These are phyloP conservation scores for Drosophila borborema DNA, from an alignment of 2,888 invertebrate species.

Conservation along the genomic window DNA sequence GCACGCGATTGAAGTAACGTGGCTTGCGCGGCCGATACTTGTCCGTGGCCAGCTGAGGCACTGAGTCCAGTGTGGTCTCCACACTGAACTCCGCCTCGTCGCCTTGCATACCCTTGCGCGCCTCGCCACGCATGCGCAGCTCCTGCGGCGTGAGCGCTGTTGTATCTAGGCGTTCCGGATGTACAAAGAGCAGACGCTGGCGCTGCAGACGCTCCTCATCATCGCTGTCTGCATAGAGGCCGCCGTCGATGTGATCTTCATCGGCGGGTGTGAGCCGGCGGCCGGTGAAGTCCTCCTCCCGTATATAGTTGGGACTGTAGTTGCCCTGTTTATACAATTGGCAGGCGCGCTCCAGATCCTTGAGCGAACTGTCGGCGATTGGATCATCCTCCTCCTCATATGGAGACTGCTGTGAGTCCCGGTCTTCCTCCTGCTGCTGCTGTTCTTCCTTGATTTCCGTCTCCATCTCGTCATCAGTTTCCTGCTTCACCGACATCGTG, in stretches of 20 bases:
- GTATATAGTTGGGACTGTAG: constrained; percentile 92
- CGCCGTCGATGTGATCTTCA: constrained; percentile 62
- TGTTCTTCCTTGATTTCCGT: constrained; percentile 46
- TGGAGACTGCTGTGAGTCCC: not conserved
- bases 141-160: constrained; percentile 84
- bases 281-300: constrained; percentile 65
- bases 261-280: constrained; percentile 41
- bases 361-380: constrained; percentile 41
- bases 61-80: constrained; percentile 93
- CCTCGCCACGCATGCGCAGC: constrained; percentile 91
- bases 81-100: constrained; percentile 97
- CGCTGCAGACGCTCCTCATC: constrained; percentile 59
- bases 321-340: constrained; percentile 91
- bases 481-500: constrained; percentile 12
- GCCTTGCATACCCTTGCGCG: constrained; percentile 92
- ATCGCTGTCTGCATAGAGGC: constrained; percentile 60
- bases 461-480: constrained; percentile 1
- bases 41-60: constrained; percentile 95
- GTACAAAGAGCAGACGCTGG: constrained; percentile 53
- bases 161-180: constrained; percentile 78
- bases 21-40: constrained; percentile 99
- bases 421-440: not conserved
- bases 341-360: constrained; percentile 46
- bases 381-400: constrained; percentile 52
- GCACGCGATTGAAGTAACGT: constrained; percentile 97